Conservation (phyloP, 2,888 invertebrate genomes). For the Drosophila nr. perissopoda region DNA sequence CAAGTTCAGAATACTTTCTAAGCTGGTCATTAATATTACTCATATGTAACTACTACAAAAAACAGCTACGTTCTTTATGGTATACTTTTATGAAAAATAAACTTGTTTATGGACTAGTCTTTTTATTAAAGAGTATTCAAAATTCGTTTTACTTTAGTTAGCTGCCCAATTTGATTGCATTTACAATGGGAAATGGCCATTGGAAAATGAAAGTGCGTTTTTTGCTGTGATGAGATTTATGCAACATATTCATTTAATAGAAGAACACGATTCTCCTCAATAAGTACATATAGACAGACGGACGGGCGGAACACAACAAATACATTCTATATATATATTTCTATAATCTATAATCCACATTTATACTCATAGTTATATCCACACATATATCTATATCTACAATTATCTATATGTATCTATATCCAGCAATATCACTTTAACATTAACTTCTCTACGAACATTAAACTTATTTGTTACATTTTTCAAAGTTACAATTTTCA, state of each 20-base stretch:
- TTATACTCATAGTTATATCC: not conserved
- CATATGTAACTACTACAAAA: not conserved
- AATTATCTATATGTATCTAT: not conserved
- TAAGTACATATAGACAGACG: not conserved
- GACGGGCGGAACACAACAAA: not conserved
- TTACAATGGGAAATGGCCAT: not conserved
- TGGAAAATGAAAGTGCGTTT: conserved; percentile 3
- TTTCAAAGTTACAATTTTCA: not conserved
- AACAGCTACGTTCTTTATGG: not conserved
- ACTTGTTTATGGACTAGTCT: not conserved
- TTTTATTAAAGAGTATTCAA: not conserved
- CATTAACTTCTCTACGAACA: not conserved
- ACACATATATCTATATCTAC: not conserved
- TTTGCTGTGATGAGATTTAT: not conserved
- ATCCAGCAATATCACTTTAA: not conserved
- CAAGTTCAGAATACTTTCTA: not conserved
- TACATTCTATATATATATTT: not conserved
- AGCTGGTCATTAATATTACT: not conserved
- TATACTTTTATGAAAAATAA: not conserved
- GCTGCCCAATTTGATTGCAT: not conserved
- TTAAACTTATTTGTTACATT: too few species aligned
- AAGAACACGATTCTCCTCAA: not conserved
- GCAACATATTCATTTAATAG: not conserved
- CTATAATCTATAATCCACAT: not conserved
- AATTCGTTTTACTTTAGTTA: not conserved